Evolutionary conservation across 35 echinoderm and acorn worm species (phyloP).

Genomic region (Patiria miniata): DNA sequence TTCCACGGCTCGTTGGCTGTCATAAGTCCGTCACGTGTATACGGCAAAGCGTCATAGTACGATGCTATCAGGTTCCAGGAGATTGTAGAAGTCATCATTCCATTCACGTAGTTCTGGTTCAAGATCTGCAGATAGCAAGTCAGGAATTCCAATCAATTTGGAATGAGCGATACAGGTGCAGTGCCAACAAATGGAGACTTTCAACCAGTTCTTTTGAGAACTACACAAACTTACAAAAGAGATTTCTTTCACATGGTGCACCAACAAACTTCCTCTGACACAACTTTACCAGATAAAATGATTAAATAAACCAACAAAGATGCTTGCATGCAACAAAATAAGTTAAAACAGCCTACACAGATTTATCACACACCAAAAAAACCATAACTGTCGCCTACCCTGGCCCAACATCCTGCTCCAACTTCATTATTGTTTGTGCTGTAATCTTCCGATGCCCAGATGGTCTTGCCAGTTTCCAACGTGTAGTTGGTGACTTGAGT

Average conservation of each 20-base stretch:
- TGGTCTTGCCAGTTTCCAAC: constrained; percentile 70
- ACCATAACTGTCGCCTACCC: constrained; percentile 56
- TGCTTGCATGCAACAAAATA: too few species aligned
- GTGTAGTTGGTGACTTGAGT: constrained; percentile 73
- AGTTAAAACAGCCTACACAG: too few species aligned
- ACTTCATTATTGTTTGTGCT: constrained; percentile 91
- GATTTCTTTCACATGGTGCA: too few species aligned
- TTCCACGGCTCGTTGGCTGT: constrained; percentile 94
- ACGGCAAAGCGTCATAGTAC: constrained; percentile 87
- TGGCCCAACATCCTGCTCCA: constrained; percentile 92
- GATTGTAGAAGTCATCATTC: constrained; percentile 92
- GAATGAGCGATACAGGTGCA: too few species aligned
- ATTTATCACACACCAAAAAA: neutral
- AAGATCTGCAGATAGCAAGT: constrained; percentile 70
- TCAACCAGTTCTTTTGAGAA: too few species aligned
- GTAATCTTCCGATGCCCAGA: constrained; percentile 96
- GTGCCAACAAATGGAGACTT: neutral
- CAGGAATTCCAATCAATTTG: too few species aligned
- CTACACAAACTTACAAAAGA: too few species aligned
- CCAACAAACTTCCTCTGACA: too few species aligned
- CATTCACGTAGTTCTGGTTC: constrained; percentile 99
- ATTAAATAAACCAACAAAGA: too few species aligned
- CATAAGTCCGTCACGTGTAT: constrained; percentile 78
- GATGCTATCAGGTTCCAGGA: constrained; percentile 97
- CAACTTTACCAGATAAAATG: too few species aligned